Evolutionary conservation across 2,113 vertebrate species (phyloP).

Genomic region (Scortum barcoo): DNA sequence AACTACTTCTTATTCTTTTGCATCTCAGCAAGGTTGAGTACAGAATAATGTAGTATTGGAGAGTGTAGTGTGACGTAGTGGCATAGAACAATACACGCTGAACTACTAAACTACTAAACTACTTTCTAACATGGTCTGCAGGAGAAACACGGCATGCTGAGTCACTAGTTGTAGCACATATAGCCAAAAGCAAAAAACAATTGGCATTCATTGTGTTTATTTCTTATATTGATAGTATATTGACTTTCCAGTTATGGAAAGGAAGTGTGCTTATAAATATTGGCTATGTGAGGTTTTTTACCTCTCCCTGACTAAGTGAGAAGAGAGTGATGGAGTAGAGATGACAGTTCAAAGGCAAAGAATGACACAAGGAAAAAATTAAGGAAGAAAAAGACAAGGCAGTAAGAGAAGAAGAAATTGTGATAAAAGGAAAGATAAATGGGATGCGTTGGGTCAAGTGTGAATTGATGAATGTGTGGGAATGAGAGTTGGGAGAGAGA

Average conservation of each 20-base stretch:
- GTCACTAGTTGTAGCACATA: not conserved
- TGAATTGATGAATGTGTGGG: slow-evolving; percentile 46
- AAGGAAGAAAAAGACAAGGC: not conserved
- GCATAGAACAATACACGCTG: not conserved
- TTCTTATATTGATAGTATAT: slow-evolving; percentile 27
- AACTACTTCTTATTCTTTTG: no score
- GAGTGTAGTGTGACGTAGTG: not conserved
- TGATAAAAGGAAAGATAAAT: slow-evolving; percentile 18
- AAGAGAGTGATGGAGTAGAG: slow-evolving; percentile 1
- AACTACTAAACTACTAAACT: no score
- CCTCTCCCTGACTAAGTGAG: not conserved
- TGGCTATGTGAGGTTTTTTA: slow-evolving; percentile 1
- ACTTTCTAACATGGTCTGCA: not conserved
- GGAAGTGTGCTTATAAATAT: not conserved
- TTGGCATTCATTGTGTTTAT: slow-evolving; percentile 24
- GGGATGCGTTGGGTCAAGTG: not conserved
- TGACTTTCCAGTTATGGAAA: slow-evolving; percentile 24
- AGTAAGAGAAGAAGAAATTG: not conserved
- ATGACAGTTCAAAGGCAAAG: not conserved
- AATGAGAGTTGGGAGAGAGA: slow-evolving; percentile 47
- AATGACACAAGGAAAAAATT: not conserved
- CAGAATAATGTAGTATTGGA: not conserved
- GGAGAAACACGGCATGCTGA: not conserved
- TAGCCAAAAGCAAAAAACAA: slow-evolving; percentile 7
- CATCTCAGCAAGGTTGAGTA: no score